Evolutionary conservation across 2,797 vertebrate genomes (phyloP).

Genomic region (Gymnoscopelus braueri): DNA sequence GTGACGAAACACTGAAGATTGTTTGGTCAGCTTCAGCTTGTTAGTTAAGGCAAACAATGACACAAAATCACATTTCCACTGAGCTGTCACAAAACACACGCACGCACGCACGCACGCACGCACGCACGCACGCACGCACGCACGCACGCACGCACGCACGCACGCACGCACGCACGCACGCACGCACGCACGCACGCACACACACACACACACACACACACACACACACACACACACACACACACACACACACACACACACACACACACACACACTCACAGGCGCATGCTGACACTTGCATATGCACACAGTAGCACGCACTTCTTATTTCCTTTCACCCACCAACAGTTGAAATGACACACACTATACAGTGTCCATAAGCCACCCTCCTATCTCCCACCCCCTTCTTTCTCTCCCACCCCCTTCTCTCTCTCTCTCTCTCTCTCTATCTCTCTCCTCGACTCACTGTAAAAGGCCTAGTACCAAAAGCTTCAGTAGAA

Average conservation of each 20-base stretch:
- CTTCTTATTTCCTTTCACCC: too few species aligned
- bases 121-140: background rate
- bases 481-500: background rate
- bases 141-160: background rate
- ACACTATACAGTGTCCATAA: too few species aligned
- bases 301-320: background rate
- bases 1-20: background rate
- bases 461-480: too few species aligned
- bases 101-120: background rate
- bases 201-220: background rate
- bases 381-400: too few species aligned
- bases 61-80: conserved; percentile 35
- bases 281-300: background rate
- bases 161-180: background rate
- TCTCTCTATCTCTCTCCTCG: background rate
- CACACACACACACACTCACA: background rate
- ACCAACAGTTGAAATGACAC: too few species aligned
- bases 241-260: conserved; percentile 2
- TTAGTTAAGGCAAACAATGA: conserved; percentile 22
- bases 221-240: background rate
- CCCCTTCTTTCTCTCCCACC: too few species aligned
- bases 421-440: background rate
- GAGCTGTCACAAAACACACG: conserved; percentile 5
- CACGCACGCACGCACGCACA: background rate
- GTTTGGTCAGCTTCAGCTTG: conserved; percentile 32